Evolutionary conservation across 1,140 invertebrate genomes (phyloP).

Genomic region (Ostrea denselamellosa): DNA sequence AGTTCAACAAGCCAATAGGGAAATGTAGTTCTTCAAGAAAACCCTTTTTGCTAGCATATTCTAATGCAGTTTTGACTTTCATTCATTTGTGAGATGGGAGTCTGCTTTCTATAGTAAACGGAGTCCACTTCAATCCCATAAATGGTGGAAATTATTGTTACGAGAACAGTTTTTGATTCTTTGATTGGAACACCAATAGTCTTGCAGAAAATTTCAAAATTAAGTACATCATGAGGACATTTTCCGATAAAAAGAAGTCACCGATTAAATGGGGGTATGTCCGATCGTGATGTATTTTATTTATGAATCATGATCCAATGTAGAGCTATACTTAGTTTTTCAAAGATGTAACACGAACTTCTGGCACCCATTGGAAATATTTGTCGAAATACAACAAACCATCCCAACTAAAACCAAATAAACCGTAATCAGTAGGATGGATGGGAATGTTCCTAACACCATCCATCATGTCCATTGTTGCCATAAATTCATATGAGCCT

Average conservation of each 20-base stretch:
- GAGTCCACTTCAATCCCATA: slow-evolving; percentile 55
- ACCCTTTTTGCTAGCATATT: background rate
- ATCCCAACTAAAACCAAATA: slow-evolving; percentile 44
- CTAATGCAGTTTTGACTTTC: background rate
- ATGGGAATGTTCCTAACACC: slow-evolving; percentile 49
- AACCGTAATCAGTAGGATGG: slow-evolving; percentile 23
- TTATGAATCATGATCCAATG: slow-evolving; percentile 54
- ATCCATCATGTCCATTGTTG: slow-evolving; percentile 48
- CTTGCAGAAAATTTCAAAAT: slow-evolving; percentile 34
- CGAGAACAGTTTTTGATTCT: slow-evolving; percentile 47
- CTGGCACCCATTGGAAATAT: slow-evolving; percentile 52
- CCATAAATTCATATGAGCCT: background rate
- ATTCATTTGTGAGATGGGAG: slow-evolving; percentile 43
- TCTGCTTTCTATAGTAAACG: slow-evolving; percentile 28
- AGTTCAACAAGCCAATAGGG: slow-evolving; percentile 18
- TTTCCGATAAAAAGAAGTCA: slow-evolving; percentile 57
- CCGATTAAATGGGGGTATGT: slow-evolving; percentile 50
- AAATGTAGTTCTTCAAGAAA: slow-evolving; percentile 30
- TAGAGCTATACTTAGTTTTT: slow-evolving; percentile 48
- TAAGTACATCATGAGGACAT: slow-evolving; percentile 36
- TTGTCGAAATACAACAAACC: background rate
- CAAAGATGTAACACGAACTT: slow-evolving; percentile 57
- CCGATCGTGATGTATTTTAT: slow-evolving; percentile 28
- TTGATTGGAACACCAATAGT: slow-evolving; percentile 52
- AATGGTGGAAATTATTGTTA: slow-evolving; percentile 33